These are phyloP conservation scores for Ciconia maguari DNA, from an alignment of 2,113 vertebrate genomes.

Conservation along the genomic window DNA sequence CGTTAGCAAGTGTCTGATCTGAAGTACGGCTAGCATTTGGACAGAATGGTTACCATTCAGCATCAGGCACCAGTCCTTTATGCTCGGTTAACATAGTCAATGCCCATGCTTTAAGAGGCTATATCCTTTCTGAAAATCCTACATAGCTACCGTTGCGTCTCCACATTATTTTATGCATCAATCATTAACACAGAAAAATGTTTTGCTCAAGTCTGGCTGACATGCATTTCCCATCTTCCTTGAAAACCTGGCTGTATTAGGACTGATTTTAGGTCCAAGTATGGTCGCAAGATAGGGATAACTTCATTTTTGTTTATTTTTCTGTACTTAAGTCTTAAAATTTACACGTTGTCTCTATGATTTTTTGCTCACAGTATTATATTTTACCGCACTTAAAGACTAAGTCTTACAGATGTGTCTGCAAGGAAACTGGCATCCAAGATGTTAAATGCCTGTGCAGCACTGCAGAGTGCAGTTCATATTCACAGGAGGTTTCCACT, in stretches of 20 bases:
- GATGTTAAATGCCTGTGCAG: slow-evolving; percentile 38
- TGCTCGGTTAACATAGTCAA: not conserved
- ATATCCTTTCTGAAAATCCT: not conserved
- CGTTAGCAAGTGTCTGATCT: not conserved
- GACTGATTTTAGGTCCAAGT: not conserved
- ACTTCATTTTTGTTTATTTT: not conserved
- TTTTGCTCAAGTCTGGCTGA: not conserved
- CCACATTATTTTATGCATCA: not conserved
- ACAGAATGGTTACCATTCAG: not conserved
- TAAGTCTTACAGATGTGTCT: slow-evolving; percentile 10
- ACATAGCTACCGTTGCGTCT: not conserved
- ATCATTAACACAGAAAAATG: not conserved
- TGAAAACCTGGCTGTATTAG: not conserved
- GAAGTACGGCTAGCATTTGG: fast-evolving
- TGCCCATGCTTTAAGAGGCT: not conserved
- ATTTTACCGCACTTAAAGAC: slow-evolving; percentile 52
- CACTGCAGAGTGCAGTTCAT: slow-evolving; percentile 13
- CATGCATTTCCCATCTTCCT: not conserved
- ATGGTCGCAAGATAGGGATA: not conserved
- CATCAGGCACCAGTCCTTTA: not conserved
- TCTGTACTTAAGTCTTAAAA: not conserved
- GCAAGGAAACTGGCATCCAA: slow-evolving; percentile 25
- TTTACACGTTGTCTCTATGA: not conserved
- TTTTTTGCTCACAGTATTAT: not conserved
- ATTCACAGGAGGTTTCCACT: slow-evolving; percentile 50